Evolutionary conservation across 2,888 invertebrate species (phyloP).

Genomic region (Amblyteles armatorius): DNA sequence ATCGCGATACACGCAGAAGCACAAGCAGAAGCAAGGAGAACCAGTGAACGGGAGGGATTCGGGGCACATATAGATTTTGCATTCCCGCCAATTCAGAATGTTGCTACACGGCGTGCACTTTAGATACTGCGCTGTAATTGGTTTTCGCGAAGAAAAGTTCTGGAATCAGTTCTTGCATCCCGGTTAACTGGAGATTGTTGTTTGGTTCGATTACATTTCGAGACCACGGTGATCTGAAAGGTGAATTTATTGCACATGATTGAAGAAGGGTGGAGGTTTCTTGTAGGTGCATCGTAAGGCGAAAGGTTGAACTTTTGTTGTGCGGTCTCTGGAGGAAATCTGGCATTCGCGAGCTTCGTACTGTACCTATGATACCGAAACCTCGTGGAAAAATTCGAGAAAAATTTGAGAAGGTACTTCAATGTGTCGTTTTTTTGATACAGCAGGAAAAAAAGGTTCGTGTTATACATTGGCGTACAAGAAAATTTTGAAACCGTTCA

Average conservation of each 20-base stretch:
- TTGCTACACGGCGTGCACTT: not conserved
- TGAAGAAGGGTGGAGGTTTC: not conserved
- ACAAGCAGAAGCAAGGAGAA: constrained; percentile 37
- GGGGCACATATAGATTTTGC: constrained; percentile 9
- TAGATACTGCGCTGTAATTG: not conserved
- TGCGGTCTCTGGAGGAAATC: too few species aligned
- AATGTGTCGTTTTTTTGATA: not conserved
- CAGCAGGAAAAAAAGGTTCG: not conserved
- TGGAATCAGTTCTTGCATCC: not conserved
- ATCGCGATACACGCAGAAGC: constrained; percentile 50
- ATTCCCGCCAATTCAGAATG: constrained; percentile 16
- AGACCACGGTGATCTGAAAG: not conserved
- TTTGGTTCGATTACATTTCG: not conserved
- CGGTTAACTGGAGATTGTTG: not conserved
- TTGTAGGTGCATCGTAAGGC: not conserved
- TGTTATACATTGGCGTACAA: not conserved
- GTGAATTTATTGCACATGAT: not conserved
- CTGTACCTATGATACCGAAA: not conserved
- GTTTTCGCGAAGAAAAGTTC: not conserved
- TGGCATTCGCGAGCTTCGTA: not conserved
- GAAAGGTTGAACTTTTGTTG: not conserved
- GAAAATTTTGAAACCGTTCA: too few species aligned
- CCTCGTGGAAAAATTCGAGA: not conserved
- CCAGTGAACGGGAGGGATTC: constrained; percentile 13
- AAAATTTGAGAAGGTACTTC: too few species aligned